Base-by-base conservation (phyloP, 2,797 vertebrate species). In the Choloepus didactylus region DNA sequence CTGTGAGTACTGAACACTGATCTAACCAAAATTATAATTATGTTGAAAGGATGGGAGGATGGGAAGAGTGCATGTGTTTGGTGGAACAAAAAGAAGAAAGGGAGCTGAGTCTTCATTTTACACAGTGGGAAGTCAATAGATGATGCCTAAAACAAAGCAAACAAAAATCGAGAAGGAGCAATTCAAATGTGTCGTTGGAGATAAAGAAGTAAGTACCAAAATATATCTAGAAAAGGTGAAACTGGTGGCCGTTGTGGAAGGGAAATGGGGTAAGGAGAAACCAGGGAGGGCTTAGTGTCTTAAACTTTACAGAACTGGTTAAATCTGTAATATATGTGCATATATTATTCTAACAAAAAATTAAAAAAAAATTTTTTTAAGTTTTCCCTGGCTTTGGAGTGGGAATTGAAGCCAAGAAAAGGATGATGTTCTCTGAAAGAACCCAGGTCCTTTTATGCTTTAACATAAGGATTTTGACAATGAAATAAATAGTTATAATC, bases 401-500 rank as follows among this genome's bases (percentile, higher is more conserved):
- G 44, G 62, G n/a, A 81, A 76, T 46, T 56, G 4, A 83, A 76
- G 51, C 29, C 73, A 76, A 41, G 46, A 95, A 76, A 10, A 62
- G 1, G 29, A 44, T n/a, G 41, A 41, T 16, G 35, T 67, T 82
- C 72, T 92, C 76, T 75, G 35, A 87, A 56, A 72, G 60, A 89
- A 91, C 3, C 11, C 21, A 16, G 49, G 25, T 31, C 27, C 49
- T 64, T 84, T 87, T 70, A 6, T 54, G 23, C 70, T 89, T 72
- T 92, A 66, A 41, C 19, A 77, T 1, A 38, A 94, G 6, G 60
- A 60, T 41, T 27, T 11, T 60, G 15, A 41, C 21, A 27, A 29
- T 51, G 75, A 92, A 94, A 91, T 86, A 69, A 87, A 46, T 29
- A 60, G 6, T 38, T 75, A 29, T 60, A 60, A 69, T 83, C 75